These are phyloP conservation scores for Oscarella lobularis DNA, from an alignment of 37 sponge, comb jelly and placozoan genomes.

Conservation along the genomic window DNA sequence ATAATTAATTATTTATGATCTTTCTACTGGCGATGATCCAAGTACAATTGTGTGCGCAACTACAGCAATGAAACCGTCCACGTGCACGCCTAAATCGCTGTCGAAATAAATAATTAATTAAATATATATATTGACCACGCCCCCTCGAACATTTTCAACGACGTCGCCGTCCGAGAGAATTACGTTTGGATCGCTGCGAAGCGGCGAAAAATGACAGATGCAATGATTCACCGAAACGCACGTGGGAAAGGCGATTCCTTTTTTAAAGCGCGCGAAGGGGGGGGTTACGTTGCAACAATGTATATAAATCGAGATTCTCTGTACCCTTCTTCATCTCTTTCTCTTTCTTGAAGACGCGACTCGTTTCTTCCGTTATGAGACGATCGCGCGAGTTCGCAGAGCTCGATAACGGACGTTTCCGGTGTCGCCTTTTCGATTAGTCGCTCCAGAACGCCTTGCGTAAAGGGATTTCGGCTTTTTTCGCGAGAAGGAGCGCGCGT, in stretches of 20 bases:
- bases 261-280: background rate
- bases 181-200: constrained; percentile 59
- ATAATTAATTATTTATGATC: too few species aligned
- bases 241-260: constrained; percentile 96
- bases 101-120: background rate
- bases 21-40: constrained; percentile 64
- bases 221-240: constrained; percentile 91
- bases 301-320: background rate
- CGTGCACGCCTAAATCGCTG: constrained; percentile 20
- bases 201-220: constrained; percentile 78
- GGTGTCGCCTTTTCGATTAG: background rate
- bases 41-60: constrained; percentile 80
- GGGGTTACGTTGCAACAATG: constrained; percentile 5
- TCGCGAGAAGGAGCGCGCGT: background rate
- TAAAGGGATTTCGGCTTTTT: constrained; percentile 2
- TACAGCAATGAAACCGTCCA: constrained; percentile 87
- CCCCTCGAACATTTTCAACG: constrained; percentile 13
- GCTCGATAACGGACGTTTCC: background rate
- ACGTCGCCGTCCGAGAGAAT: constrained; percentile 61
- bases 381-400: constrained; percentile 40
- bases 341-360: constrained; percentile 87
- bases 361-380: constrained; percentile 81
- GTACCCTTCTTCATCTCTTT: constrained; percentile 97
- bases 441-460: background rate
- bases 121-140: background rate